These are phyloP conservation scores for Esox masquinongy DNA, from an alignment of 2,797 vertebrate genomes.

Conservation along the genomic window DNA sequence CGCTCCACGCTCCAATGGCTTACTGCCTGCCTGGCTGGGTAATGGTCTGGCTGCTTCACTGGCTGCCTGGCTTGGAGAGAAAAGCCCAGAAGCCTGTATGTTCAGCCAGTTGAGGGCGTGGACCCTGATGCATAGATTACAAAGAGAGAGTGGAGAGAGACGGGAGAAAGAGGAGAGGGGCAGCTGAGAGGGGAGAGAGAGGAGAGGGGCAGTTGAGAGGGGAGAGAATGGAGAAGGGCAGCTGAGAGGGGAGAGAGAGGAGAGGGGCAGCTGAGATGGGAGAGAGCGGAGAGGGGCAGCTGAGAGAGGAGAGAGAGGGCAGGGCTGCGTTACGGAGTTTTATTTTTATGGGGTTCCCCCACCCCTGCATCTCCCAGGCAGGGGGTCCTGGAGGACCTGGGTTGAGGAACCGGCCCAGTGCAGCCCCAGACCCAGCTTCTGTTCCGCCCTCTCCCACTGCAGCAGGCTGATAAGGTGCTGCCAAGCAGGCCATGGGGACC, in stretches of 20 bases:
- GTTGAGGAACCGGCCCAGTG: not conserved
- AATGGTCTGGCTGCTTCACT: not conserved
- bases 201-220: too few species aligned
- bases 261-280: too few species aligned
- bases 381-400: slow-evolving; percentile 30
- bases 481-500: slow-evolving; percentile 7
- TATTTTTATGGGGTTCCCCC: not conserved
- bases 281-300: too few species aligned
- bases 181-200: too few species aligned
- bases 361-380: not conserved
- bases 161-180: too few species aligned
- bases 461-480: slow-evolving; percentile 47
- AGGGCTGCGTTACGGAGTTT: slow-evolving; percentile 20
- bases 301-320: slow-evolving; percentile 7
- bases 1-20: slow-evolving; percentile 32
- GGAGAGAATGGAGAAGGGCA: too few species aligned
- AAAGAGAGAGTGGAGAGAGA: slow-evolving; percentile 7
- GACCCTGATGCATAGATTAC: slow-evolving; percentile 17
- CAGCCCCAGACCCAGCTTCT: slow-evolving; percentile 14
- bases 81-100: not conserved
- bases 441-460: slow-evolving; percentile 47
- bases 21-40: slow-evolving; percentile 14
- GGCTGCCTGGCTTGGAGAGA: slow-evolving; percentile 1
- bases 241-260: too few species aligned
- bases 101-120: slow-evolving; percentile 10